Percentiles rank a stretch among this genome's conserved stretches.
phyloP scores from a whole-genome alignment of 2,113 vertebrate species.

The Cavia porcellus region DNA sequence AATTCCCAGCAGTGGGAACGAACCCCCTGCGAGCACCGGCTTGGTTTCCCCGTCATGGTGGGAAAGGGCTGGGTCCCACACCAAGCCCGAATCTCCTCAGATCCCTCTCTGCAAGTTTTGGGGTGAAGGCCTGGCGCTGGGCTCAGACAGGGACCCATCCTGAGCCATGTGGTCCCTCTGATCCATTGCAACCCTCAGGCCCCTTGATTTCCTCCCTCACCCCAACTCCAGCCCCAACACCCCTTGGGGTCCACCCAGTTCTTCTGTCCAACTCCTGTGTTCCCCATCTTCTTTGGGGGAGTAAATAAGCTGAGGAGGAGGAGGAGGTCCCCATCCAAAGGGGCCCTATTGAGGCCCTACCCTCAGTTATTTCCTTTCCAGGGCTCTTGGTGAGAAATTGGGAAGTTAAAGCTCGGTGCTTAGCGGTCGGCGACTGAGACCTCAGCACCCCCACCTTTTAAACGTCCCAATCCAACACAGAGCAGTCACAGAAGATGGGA shows the following conservation, averaged over 20 bases:
- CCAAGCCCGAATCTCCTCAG: rapidly evolving
- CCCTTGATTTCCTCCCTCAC: rapidly evolving
- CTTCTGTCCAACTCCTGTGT: background rate
- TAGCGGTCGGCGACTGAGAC: background rate
- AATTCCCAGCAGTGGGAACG: background rate
- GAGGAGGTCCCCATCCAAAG: background rate
- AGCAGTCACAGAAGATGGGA: background rate
- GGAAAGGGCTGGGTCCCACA: background rate
- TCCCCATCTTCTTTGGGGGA: background rate
- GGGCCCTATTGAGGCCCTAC: background rate
- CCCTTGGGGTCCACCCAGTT: no score
- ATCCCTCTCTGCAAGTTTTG: background rate
- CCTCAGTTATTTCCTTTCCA: background rate
- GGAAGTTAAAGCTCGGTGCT: no score
- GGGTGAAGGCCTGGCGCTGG: rapidly evolving
- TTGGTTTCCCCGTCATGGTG: rapidly evolving
- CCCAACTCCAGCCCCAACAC: background rate
- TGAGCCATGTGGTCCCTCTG: rapidly evolving
- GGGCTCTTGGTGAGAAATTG: background rate
- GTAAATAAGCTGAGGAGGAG: rapidly evolving
- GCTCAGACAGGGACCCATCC: rapidly evolving
- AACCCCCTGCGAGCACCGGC: background rate
- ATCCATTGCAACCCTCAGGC: no score
- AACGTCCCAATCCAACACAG: rapidly evolving
- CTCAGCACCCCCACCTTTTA: background rate